Evolutionary conservation across 2,888 invertebrate species (phyloP).

Genomic region (Drosophila emarginata): DNA sequence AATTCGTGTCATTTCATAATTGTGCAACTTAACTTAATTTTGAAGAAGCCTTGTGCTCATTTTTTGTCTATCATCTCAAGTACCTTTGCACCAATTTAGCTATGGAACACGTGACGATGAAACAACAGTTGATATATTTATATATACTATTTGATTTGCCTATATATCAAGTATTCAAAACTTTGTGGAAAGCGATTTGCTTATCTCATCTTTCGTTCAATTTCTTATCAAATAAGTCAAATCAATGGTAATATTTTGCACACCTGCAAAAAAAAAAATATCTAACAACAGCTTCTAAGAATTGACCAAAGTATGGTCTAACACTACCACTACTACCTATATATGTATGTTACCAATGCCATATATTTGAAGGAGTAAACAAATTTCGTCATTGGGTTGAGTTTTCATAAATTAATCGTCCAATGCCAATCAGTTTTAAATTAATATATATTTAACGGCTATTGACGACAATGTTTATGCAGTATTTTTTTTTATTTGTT

Average conservation of each 20-base stretch:
- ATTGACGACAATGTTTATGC: slow-evolving; percentile 20
- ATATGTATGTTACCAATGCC: background rate
- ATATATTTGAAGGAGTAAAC: slow-evolving; percentile 37
- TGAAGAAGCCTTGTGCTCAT: background rate
- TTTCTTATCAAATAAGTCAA: slow-evolving; percentile 31
- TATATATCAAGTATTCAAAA: slow-evolving; percentile 57
- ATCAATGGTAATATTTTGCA: slow-evolving; percentile 27
- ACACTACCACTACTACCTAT: background rate
- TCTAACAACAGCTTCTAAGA: background rate
- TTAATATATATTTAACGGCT: slow-evolving; percentile 57
- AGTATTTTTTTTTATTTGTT: slow-evolving; percentile 3
- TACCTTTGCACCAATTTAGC: background rate
- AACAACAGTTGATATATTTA: slow-evolving; percentile 10
- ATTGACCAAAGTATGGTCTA: background rate
- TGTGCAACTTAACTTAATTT: background rate
- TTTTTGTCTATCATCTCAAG: background rate
- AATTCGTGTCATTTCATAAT: background rate
- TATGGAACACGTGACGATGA: slow-evolving; percentile 30
- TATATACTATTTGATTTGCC: slow-evolving; percentile 10
- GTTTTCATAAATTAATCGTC: slow-evolving; percentile 65
- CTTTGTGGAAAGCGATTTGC: slow-evolving; percentile 44
- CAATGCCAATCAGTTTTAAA: slow-evolving; percentile 65
- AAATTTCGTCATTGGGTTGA: slow-evolving; percentile 63
- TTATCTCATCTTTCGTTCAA: slow-evolving; percentile 39
- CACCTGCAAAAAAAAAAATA: slow-evolving; percentile 35